These are phyloP conservation scores for Oedothorax gibbosus DNA, from an alignment of 1,140 invertebrate species.

Conservation along the genomic window DNA sequence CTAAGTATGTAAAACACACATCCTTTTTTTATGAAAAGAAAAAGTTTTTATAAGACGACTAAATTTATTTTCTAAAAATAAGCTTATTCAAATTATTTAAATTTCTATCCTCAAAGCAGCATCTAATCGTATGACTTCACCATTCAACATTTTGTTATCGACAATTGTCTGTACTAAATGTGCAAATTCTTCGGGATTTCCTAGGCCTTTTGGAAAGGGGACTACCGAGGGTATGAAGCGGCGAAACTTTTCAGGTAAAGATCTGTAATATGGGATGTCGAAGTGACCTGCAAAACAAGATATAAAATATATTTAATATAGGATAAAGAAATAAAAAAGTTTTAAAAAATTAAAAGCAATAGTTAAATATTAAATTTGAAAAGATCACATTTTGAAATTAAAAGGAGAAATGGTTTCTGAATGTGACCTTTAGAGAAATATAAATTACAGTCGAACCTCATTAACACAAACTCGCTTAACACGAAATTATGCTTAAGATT, in stretches of 20 bases:
- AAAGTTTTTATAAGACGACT: no score
- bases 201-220: conserved; percentile 89
- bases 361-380: background rate
- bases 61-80: background rate
- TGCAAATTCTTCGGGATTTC: conserved; percentile 90
- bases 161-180: conserved; percentile 87
- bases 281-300: conserved; percentile 68
- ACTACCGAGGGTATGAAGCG: conserved; percentile 69
- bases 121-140: conserved; percentile 92
- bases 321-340: background rate
- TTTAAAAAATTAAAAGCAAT: no score
- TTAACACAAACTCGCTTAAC: no score
- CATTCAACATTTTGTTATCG: conserved; percentile 93
- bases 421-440: no score
- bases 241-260: conserved; percentile 69
- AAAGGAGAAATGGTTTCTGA: no score
- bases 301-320: background rate
- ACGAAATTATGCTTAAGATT: no score
- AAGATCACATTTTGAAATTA: background rate
- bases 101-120: conserved; percentile 77
- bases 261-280: conserved; percentile 70
- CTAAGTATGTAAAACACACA: no score
- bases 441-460: no score
- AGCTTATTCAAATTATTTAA: background rate
- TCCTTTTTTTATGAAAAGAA: no score